Conservation (phyloP, 2,113 vertebrate genomes). For the Crotalus tigris region DNA sequence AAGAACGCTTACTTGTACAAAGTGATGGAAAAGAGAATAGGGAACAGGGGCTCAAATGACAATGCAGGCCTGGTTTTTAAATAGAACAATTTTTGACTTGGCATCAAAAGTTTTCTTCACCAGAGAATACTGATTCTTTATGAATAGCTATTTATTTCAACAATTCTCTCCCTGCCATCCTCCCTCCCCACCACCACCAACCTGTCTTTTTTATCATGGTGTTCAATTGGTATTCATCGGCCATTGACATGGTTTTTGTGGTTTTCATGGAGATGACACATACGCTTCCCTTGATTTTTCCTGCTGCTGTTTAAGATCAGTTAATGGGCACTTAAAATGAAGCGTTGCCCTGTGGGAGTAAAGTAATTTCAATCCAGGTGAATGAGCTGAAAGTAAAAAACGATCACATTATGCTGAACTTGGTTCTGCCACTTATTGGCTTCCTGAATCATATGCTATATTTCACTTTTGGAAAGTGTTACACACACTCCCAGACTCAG, state of each 20-base stretch:
- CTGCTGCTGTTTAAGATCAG: constrained; percentile 55
- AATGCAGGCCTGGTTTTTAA: constrained; percentile 12
- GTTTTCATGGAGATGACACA: constrained; percentile 46
- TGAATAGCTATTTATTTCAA: constrained; percentile 44
- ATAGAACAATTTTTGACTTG: background rate
- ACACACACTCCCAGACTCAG: background rate
- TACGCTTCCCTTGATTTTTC: constrained; percentile 53
- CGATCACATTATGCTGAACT: constrained; percentile 38
- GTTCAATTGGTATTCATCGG: constrained; percentile 61
- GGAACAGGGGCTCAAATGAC: background rate
- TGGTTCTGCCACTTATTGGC: constrained; percentile 47
- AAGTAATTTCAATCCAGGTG: constrained; percentile 55
- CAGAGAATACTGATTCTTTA: constrained; percentile 27
- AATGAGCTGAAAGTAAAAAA: constrained; percentile 46
- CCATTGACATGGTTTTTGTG: constrained; percentile 29
- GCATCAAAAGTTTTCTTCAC: constrained; percentile 28
- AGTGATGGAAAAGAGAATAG: background rate
- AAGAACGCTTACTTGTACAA: background rate
- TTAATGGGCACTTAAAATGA: constrained; percentile 68
- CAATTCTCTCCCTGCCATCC: constrained; percentile 8
- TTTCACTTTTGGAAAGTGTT: constrained; percentile 22
- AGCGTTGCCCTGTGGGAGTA: constrained; percentile 57
- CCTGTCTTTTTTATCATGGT: constrained; percentile 45
- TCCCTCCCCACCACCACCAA: background rate
- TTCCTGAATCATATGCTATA: constrained; percentile 45